phyloP scores from a whole-genome alignment of 2,113 vertebrate genomes.

The Atrichornis clamosus region DNA sequence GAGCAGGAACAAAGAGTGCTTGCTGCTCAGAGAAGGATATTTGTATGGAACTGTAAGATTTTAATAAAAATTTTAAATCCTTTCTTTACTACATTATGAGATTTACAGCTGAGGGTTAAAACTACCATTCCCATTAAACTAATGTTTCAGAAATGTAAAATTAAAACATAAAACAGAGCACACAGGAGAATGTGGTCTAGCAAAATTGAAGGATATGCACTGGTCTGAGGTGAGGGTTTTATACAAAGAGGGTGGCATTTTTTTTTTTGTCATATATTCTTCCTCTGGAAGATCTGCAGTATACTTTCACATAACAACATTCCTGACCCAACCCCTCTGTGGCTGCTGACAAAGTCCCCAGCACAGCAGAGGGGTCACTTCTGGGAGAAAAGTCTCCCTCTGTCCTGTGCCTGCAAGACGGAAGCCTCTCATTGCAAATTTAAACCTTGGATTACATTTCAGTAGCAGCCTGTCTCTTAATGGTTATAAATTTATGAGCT shows the following conservation, averaged over 20 bases:
- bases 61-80: not conserved
- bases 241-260: not conserved
- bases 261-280: not conserved
- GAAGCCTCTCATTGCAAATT: not conserved
- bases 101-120: not conserved
- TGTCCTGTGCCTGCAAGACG: not conserved
- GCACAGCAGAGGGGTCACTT: not conserved
- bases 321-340: not conserved
- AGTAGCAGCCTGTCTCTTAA: not conserved
- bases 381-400: not conserved
- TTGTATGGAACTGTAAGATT: not conserved
- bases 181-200: not conserved
- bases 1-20: not conserved
- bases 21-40: not conserved
- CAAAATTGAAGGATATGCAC: not conserved
- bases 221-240: not conserved
- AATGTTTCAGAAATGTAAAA: not conserved
- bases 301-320: not conserved
- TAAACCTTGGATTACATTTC: constrained; percentile 6
- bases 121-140: not conserved
- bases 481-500: constrained; percentile 50
- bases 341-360: not conserved
- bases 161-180: not conserved
- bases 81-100: not conserved
- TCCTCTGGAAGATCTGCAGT: not conserved